A percentile compares a stretch with the other conserved stretches of the same genome.
Conservation (phyloP, 2,888 invertebrate genomes). For the Mythimna impura region DNA sequence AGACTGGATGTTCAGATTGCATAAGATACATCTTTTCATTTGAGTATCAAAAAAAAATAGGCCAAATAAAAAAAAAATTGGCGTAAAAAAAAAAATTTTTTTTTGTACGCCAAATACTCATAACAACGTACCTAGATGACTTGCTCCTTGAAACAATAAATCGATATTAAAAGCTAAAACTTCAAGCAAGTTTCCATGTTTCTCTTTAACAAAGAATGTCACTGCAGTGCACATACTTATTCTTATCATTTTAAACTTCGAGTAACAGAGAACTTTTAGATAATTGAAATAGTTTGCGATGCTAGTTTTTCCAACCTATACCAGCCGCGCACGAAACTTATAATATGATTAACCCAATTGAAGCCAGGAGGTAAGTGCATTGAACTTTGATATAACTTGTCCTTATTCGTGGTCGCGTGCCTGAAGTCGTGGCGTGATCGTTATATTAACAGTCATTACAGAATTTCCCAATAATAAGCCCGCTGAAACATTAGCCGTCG, state of each 20-base stretch:
- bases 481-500: constrained; percentile 83
- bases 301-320: constrained; percentile 38
- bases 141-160: not conserved
- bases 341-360: constrained; percentile 62
- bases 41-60: not conserved
- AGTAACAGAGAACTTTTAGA: constrained; percentile 40
- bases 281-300: constrained; percentile 52
- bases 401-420: constrained; percentile 82
- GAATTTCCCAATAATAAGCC: constrained; percentile 88
- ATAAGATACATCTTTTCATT: no score
- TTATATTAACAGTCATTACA: constrained; percentile 88
- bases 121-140: not conserved
- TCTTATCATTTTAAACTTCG: constrained; percentile 25
- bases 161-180: not conserved
- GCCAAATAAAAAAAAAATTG: no score
- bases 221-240: constrained; percentile 23
- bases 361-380: constrained; percentile 67
- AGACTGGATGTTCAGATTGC: not conserved
- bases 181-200: constrained; percentile 5
- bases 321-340: constrained; percentile 34
- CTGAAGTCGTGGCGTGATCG: constrained; percentile 80
- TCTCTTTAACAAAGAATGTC: constrained; percentile 20
- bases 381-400: constrained; percentile 76
- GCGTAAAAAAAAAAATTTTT: no score
- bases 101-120: not conserved